Evolutionary conservation across 2,797 vertebrate species (phyloP).

Genomic region (Eremophila alpestris): DNA sequence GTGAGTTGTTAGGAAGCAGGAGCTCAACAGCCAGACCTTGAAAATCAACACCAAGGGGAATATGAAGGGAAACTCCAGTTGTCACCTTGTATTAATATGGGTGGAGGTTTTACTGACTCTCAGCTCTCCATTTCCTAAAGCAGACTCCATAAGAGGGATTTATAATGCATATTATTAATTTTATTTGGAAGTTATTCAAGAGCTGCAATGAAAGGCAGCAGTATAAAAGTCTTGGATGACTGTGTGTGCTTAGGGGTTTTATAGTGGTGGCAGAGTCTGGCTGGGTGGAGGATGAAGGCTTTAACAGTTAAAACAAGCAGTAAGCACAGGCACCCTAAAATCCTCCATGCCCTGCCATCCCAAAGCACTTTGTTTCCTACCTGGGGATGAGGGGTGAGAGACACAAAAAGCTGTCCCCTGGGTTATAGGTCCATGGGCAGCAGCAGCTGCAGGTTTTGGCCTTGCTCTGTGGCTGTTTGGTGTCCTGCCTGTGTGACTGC

Average conservation of each 20-base stretch:
- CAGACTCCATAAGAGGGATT: not conserved
- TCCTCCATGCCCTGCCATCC: not conserved
- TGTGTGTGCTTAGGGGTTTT: not conserved
- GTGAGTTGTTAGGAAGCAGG: not conserved
- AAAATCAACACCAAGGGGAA: not conserved
- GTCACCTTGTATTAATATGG: not conserved
- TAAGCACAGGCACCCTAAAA: not conserved
- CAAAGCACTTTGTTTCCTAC: not conserved
- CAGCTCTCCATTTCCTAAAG: not conserved
- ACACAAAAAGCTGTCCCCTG: not conserved
- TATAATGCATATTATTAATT: not conserved
- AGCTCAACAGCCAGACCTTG: not conserved
- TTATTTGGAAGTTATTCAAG: not conserved
- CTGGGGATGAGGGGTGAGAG: not conserved
- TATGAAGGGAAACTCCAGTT: not conserved
- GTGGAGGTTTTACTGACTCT: not conserved
- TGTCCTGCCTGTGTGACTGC: not conserved
- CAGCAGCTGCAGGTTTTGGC: not conserved
- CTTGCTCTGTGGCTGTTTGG: fast-evolving
- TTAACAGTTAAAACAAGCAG: not conserved
- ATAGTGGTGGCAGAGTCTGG: not conserved
- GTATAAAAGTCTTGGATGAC: not conserved
- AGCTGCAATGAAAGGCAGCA: not conserved
- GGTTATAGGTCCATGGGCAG: fast-evolving
- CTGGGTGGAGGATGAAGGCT: not conserved